Conservation (phyloP, 2,797 vertebrate species). For the Paguma larvata region DNA sequence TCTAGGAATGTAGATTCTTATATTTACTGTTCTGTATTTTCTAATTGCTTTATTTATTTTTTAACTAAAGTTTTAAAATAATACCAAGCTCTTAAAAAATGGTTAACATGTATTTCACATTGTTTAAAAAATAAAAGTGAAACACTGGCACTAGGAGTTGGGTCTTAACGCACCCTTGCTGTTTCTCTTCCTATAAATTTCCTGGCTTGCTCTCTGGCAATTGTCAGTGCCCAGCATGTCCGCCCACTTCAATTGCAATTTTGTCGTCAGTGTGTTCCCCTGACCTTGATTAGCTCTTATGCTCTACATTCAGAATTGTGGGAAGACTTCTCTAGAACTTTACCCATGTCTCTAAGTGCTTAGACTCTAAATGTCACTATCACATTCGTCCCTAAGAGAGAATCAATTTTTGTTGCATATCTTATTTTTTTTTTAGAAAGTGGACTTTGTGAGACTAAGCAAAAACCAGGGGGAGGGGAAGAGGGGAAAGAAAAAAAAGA, state of each 20-base stretch:
- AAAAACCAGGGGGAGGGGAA: no score
- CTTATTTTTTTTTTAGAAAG: background rate
- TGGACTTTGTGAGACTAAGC: no score
- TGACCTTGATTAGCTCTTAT: slow-evolving; percentile 23
- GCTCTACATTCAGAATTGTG: background rate
- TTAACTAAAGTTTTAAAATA: slow-evolving; percentile 37
- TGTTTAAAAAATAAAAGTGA: background rate
- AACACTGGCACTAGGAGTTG: background rate
- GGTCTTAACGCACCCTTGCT: background rate
- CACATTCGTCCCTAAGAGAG: background rate
- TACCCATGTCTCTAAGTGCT: background rate
- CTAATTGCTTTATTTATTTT: background rate
- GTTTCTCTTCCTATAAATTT: background rate
- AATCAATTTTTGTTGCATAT: background rate
- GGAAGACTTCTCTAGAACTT: background rate
- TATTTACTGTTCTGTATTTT: background rate
- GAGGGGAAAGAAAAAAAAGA: no score
- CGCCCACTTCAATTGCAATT: background rate
- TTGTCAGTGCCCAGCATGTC: background rate
- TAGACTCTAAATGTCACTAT: background rate
- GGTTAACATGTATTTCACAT: background rate
- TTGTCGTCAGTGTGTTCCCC: background rate
- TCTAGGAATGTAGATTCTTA: background rate
- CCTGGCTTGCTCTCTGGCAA: background rate
- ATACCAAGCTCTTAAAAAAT: background rate